A percentile compares a stretch with the other conserved stretches of the same genome.
Evolutionary conservation across 2,113 vertebrate species (phyloP).

Genomic region (Macrotus californicus): DNA sequence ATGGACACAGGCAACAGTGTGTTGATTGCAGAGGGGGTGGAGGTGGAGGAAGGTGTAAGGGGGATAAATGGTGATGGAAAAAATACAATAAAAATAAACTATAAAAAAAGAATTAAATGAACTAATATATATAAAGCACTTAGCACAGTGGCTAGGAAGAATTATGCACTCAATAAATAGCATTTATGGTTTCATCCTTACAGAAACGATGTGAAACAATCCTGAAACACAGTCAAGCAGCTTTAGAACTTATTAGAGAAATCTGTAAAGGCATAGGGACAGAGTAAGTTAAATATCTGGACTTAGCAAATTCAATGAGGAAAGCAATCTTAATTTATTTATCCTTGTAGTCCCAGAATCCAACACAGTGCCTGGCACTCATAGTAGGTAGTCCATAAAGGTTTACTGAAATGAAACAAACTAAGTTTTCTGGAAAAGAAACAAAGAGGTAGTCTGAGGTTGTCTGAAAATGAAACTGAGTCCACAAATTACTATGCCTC

Average conservation of each 20-base stretch:
- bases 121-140: not conserved
- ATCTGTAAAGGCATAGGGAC: not conserved
- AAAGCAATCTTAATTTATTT: slow-evolving; percentile 31
- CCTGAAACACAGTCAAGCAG: not conserved
- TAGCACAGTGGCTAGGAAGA: not conserved
- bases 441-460: not conserved
- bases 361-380: not conserved
- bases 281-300: slow-evolving; percentile 7
- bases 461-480: slow-evolving; percentile 19
- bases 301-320: slow-evolving; percentile 5
- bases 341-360: not conserved
- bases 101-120: slow-evolving; percentile 25
- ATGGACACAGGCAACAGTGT: too few species aligned
- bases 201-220: not conserved
- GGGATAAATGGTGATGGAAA: too few species aligned
- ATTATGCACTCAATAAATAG: not conserved
- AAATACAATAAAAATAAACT: too few species aligned
- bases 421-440: not conserved
- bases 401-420: slow-evolving; percentile 10
- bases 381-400: slow-evolving; percentile 10
- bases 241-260: slow-evolving; percentile 35
- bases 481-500: slow-evolving; percentile 30
- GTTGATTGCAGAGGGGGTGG: too few species aligned
- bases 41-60: too few species aligned
- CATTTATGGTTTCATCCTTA: slow-evolving; percentile 4